Base-by-base conservation (phyloP, 2,797 vertebrate species). In the Darevskia nairensis region DNA sequence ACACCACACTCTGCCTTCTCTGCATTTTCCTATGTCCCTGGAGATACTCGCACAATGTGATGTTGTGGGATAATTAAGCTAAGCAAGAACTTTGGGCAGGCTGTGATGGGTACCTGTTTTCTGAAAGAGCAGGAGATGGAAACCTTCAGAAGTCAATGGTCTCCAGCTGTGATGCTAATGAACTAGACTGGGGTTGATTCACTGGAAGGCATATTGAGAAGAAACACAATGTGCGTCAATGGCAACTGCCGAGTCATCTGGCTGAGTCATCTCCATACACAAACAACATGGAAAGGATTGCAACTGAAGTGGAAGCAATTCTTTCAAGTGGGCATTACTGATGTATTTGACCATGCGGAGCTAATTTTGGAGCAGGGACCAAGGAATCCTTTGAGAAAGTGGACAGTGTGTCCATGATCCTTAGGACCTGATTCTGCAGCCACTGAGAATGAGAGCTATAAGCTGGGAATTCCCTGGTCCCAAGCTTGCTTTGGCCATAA, bases 211-310 rank as follows among this genome's bases (percentile, higher is more conserved):
- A 75, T 41, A 76, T 82, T 66, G 27, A n/a, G 39, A 25, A 23
- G 55, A 25, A 32, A n/a, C 41, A 59, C 41, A 59, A 59, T 39
- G 13, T 55, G 68, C 32, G 21, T 39, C 85, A 71, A 15, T 46
- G 19, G 66, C 44, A 69, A 11, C 35, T 59, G 68, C n/a, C 35
- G 25, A 72, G 46, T 72, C 50, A 80, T 86, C 77, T 44, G 86
- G 39, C 21, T 80, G 69, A 74, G 69, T 87, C 78, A 72, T 74
- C 50, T 32, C 32, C 69, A 81, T 50, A 81, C 27, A n/a, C 11
- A 87, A 81, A 61, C 61, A 81, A 44, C 68, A 87, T 74, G 35
- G 76, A 87, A 41, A 81, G 81, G 17, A 86, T 61, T 81, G 50
- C 44, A 64, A 32, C 29, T 64, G 21, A 75, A 61, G n/a, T 32